These are phyloP conservation scores for Cheilosia pagana DNA, from an alignment of 2,888 invertebrate species.

Conservation along the genomic window DNA sequence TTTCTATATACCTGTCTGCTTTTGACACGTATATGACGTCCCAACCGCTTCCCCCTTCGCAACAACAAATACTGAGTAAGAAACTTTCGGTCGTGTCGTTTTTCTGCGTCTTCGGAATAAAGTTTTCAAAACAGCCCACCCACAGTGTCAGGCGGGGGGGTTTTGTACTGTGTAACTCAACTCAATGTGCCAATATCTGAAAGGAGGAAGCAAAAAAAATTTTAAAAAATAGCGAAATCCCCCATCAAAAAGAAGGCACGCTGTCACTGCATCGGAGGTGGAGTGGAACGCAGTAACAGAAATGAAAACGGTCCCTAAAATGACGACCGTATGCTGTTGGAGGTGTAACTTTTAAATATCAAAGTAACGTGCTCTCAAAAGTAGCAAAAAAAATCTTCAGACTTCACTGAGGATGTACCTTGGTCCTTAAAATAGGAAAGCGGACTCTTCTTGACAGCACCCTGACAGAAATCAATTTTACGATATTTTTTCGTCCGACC, in stretches of 20 bases:
- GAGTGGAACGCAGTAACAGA: no score
- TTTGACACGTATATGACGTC: conserved; percentile 55
- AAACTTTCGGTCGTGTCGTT: conserved; percentile 25
- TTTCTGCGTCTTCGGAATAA: conserved; percentile 13
- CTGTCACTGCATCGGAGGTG: conserved; percentile 15
- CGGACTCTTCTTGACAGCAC: conserved; percentile 44
- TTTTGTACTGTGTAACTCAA: no score
- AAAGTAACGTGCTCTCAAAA: conserved; percentile 9
- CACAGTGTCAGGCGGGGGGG: neutral
- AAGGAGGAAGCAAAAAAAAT: neutral
- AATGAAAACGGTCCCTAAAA: neutral
- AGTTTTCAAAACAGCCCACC: conserved; percentile 10
- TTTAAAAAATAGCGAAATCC: neutral
- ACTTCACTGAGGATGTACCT: neutral
- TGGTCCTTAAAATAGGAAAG: conserved; percentile 1
- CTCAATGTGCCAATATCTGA: neutral
- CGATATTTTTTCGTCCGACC: conserved; percentile 8
- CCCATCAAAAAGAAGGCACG: neutral
- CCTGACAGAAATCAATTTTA: conserved; percentile 64
- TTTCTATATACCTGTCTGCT: conserved; percentile 16
- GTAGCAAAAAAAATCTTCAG: neutral
- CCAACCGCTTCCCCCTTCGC: neutral
- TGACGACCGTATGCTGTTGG: neutral
- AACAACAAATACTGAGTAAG: neutral
- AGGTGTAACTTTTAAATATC: conserved; percentile 31